Evolutionary conservation across 2,797 vertebrate genomes (phyloP), one percentile per base, ranked within the genome.

Genomic region (Pitangus sulphuratus): DNA sequence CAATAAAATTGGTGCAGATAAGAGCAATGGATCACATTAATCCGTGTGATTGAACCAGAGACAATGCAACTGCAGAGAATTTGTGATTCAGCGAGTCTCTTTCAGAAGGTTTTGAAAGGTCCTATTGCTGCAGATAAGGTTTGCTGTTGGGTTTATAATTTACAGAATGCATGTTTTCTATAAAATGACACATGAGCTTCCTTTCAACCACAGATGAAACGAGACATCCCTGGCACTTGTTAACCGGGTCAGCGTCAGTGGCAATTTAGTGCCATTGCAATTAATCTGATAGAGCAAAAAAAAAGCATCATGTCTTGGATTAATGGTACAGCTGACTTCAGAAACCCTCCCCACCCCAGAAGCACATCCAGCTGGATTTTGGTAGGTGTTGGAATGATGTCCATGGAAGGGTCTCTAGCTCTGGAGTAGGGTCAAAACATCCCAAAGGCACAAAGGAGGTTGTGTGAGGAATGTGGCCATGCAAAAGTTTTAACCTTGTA

Each of bases 1-100:
- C 85, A 93, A 42, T 66, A 76, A 91, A 95, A 91, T 51, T 65
- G 88, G 64, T 80, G 84, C 42, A 81, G 75, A n/a, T 72, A 66
- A 84, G 77, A 94, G 70, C 62, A 90, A 74, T 51, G 62, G 70
- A 58, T 84, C 80, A 78, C 30, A 78, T 88, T 87, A 66, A 82
- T 79, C 74, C 79, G 47, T 30, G 47, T 5, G 30, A 79, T 51
- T 76, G 70, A 86, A 88, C 78, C 54, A 62, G 54, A 87, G 62
- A 87, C 53, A 65, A 45, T 33, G 47, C 61, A 87, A 47, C 51
- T 51, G 54, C 72, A 90, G 48, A 80, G 48, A 78, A 66, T 62
- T 42, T 35, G 17, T 69, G 81, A 82, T 84, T 57, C 69, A 51
- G 31, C 11, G 24, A 83, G 45, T 13, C 25, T 61, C n/a, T 50